Conservation (phyloP, 1,140 invertebrate genomes). For the Hesperophylax magnus region DNA sequence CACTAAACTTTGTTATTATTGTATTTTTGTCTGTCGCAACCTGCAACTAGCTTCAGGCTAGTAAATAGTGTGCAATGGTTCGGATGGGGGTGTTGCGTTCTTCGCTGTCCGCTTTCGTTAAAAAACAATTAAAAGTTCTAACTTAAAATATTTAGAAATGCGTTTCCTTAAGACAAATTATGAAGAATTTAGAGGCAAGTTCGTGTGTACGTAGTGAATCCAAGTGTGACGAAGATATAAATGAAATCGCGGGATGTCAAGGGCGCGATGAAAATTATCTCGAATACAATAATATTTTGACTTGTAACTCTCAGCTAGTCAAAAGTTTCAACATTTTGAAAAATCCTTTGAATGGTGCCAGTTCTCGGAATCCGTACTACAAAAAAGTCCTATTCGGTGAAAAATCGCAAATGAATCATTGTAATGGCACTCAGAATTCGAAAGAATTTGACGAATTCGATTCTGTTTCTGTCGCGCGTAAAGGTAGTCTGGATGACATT, state of each 20-base stretch:
- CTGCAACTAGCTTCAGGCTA: conserved; percentile 15
- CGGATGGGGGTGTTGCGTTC: conserved; percentile 31
- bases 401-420: conserved; percentile 48
- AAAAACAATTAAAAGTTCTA: conserved; percentile 25
- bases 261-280: conserved; percentile 44
- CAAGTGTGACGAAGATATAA: conserved; percentile 26
- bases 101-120: conserved; percentile 5
- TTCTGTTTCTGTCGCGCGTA: conserved; percentile 22
- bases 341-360: conserved; percentile 34
- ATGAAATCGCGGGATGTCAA: conserved; percentile 46
- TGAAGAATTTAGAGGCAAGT: conserved; percentile 45
- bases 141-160: conserved; percentile 36
- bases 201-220: conserved; percentile 27
- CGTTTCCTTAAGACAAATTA: conserved; percentile 33
- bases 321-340: conserved; percentile 46
- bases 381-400: conserved; percentile 43
- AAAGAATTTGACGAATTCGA: conserved; percentile 40
- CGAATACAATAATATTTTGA: conserved; percentile 50
- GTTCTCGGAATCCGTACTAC: conserved; percentile 43
- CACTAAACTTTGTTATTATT: neutral
- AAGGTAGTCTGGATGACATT: conserved; percentile 34
- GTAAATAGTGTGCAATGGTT: conserved; percentile 29
- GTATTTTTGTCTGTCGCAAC: neutral
- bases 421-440: conserved; percentile 33
- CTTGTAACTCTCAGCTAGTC: conserved; percentile 40